phyloP scores from a whole-genome alignment of 2,113 vertebrate genomes.

The Urocynchramus pylzowi region DNA sequence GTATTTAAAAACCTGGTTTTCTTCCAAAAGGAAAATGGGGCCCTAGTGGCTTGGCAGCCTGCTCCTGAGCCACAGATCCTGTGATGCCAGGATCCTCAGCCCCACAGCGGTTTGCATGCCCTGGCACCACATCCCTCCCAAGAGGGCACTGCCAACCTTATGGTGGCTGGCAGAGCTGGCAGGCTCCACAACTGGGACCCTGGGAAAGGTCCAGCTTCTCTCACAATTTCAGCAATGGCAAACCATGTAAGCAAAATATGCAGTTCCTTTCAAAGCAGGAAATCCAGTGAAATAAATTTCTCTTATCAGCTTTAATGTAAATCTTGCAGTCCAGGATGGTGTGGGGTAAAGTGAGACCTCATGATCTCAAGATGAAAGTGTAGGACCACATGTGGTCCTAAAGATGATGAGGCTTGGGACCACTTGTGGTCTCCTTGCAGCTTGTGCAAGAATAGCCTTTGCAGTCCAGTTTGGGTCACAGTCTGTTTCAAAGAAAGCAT shows the following conservation, averaged over 20 bases:
- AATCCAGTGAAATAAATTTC: neutral
- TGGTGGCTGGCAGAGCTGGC: neutral
- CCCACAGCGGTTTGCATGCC: neutral
- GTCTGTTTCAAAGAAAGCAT: neutral
- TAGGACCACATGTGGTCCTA: too few species aligned
- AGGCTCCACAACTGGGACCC: neutral
- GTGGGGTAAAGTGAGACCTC: neutral
- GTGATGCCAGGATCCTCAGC: neutral
- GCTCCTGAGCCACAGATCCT: constrained; percentile 7
- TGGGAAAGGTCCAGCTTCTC: neutral
- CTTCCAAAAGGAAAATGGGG: constrained; percentile 33
- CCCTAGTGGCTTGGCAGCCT: constrained; percentile 35
- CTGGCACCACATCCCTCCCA: neutral
- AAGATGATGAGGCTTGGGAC: neutral
- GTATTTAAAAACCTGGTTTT: constrained; percentile 14
- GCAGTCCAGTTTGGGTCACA: neutral
- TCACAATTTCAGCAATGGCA: neutral
- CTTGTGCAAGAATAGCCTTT: neutral
- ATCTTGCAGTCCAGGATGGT: neutral
- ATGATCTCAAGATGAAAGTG: neutral
- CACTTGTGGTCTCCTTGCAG: neutral
- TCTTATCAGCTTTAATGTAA: neutral
- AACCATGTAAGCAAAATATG: neutral
- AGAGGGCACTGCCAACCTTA: neutral
- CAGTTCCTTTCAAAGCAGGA: neutral